Conservation (phyloP, 2,113 vertebrate genomes). For the Amphiprion percula region DNA sequence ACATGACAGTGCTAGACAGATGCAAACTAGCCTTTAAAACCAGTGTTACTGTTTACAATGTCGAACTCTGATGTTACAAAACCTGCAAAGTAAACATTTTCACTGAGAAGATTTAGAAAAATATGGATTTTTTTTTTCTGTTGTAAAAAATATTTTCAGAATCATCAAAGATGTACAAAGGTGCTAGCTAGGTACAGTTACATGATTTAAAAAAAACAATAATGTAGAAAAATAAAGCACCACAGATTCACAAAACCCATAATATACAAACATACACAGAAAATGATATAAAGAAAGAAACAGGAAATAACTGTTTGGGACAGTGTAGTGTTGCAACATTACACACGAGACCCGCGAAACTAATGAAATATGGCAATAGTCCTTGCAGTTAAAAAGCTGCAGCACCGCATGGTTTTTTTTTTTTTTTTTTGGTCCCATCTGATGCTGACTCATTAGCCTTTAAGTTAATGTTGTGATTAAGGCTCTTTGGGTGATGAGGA, state of each 20-base stretch:
- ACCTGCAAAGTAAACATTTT: conserved; percentile 11
- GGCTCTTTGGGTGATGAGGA: too few species aligned
- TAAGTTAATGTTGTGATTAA: too few species aligned
- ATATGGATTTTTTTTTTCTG: not conserved
- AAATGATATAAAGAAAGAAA: not conserved
- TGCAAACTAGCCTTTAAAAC: conserved; percentile 1
- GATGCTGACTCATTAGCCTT: too few species aligned
- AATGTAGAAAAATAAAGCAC: conserved; percentile 21
- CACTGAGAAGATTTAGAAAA: conserved; percentile 16
- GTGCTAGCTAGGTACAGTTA: conserved; percentile 14
- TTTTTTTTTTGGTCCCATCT: too few species aligned
- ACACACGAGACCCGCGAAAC: too few species aligned
- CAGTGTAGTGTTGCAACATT: too few species aligned
- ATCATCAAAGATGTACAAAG: conserved; percentile 19
- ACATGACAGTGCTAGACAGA: not conserved
- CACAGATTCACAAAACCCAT: not conserved
- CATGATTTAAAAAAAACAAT: not conserved
- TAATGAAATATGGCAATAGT: too few species aligned
- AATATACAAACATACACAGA: not conserved
- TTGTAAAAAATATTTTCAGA: conserved; percentile 20
- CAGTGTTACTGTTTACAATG: not conserved
- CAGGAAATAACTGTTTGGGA: too few species aligned
- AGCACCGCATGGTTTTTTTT: too few species aligned
- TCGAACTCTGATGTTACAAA: not conserved
- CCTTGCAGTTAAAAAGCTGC: too few species aligned